These are phyloP conservation scores for Centroberyx gerrardi DNA, from an alignment of 2,797 vertebrate species.

Conservation along the genomic window DNA sequence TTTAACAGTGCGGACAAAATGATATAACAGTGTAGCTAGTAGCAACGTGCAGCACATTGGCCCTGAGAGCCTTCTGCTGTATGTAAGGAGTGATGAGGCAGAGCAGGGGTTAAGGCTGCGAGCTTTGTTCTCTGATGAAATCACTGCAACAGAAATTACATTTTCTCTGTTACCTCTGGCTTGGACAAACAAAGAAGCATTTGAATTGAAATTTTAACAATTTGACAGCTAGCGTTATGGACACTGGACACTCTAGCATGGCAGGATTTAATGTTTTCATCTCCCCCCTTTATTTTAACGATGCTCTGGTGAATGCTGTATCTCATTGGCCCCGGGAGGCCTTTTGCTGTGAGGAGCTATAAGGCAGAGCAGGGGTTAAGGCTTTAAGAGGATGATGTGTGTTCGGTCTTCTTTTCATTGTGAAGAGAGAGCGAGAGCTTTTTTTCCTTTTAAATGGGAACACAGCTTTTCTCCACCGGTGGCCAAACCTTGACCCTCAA, in stretches of 20 bases:
- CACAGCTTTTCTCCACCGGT: conserved; percentile 83
- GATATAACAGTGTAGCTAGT: no score
- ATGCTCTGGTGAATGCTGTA: neutral
- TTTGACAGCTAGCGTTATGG: conserved; percentile 18
- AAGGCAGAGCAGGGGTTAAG: conserved; percentile 72
- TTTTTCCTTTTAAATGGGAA: conserved; percentile 81
- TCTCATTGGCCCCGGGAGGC: neutral
- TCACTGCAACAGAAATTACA: conserved; percentile 37
- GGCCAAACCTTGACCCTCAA: conserved; percentile 88
- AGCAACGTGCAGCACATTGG: neutral
- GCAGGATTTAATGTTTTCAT: conserved; percentile 19
- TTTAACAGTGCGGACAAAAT: neutral
- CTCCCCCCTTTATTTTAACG: neutral
- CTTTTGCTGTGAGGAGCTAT: conserved; percentile 18
- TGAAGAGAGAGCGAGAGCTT: conserved; percentile 55
- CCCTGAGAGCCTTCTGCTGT: neutral
- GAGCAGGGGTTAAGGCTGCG: conserved; percentile 26
- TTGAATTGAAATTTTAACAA: conserved; percentile 10
- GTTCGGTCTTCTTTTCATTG: conserved; percentile 75
- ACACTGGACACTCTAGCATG: conserved; percentile 18
- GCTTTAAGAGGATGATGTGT: conserved; percentile 73
- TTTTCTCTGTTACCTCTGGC: conserved; percentile 26
- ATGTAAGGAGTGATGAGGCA: conserved; percentile 1
- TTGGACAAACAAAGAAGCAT: conserved; percentile 26
- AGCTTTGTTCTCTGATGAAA: conserved; percentile 42